Conservation (phyloP, 2,888 invertebrate species). For the Apamea monoglypha region DNA sequence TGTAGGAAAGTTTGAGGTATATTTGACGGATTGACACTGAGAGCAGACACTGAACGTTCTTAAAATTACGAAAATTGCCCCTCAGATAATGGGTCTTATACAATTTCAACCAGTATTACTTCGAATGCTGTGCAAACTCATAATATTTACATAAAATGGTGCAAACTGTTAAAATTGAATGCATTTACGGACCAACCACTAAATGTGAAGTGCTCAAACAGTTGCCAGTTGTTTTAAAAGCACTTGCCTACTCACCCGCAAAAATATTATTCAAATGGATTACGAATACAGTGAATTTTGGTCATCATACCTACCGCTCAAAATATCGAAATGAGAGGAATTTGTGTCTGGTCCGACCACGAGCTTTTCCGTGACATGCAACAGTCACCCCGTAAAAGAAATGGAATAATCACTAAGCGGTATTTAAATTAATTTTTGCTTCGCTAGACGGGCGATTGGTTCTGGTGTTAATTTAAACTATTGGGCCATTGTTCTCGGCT, state of each 20-base stretch:
- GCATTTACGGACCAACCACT: constrained; percentile 1
- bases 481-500: background rate
- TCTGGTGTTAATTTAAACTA: background rate
- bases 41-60: too few species aligned
- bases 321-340: constrained; percentile 49
- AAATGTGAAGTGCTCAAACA: constrained; percentile 17
- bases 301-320: constrained; percentile 8
- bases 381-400: constrained; percentile 39
- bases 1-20: too few species aligned
- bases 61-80: too few species aligned
- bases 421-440: constrained; percentile 42
- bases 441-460: background rate
- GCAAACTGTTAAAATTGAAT: background rate
- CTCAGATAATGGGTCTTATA: background rate
- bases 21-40: too few species aligned
- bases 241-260: constrained; percentile 7
- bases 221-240: constrained; percentile 26
- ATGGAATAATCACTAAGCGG: constrained; percentile 35
- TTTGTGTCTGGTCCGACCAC: constrained; percentile 36
- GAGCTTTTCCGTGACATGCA: constrained; percentile 38
- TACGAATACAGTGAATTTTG: constrained; percentile 18
- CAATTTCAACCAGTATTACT: background rate
- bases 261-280: constrained; percentile 40
- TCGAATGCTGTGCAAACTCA: background rate
- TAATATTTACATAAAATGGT: too few species aligned